These are phyloP conservation scores for Columba guinea DNA, from an alignment of 2,797 vertebrate species.

Conservation along the genomic window DNA sequence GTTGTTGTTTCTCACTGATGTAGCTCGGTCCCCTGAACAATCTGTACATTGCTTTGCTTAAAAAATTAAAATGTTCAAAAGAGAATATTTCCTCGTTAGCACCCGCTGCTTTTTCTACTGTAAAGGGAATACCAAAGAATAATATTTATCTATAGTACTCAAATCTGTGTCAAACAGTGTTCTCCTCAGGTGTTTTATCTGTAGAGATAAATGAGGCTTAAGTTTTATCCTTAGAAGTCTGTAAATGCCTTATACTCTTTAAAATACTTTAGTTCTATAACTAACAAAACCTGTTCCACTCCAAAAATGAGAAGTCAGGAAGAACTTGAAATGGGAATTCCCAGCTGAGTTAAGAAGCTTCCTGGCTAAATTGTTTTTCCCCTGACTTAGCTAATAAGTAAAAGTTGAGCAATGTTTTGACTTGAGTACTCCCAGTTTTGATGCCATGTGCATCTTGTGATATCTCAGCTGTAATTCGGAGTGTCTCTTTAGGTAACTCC, in stretches of 20 bases:
- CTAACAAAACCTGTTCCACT: background rate
- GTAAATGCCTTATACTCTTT: background rate
- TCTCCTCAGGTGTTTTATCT: background rate
- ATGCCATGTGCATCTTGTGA: background rate
- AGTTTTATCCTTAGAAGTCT: background rate
- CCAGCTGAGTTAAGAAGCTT: background rate
- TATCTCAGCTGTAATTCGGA: background rate
- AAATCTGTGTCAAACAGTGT: background rate
- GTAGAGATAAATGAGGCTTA: background rate
- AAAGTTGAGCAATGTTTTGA: background rate
- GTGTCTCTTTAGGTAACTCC: background rate
- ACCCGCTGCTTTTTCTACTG: background rate
- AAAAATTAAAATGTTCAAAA: background rate
- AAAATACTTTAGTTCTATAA: background rate
- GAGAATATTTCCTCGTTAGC: background rate
- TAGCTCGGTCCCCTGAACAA: background rate
- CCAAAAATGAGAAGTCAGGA: background rate
- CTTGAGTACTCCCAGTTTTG: background rate
- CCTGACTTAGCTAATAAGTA: background rate
- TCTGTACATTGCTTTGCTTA: background rate
- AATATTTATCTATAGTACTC: background rate
- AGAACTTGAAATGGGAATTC: background rate
- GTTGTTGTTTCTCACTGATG: background rate
- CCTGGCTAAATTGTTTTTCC: background rate
- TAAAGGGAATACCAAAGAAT: background rate